phyloP scores from a whole-genome alignment of 1,140 invertebrate species.

The Leucophenga varia region DNA sequence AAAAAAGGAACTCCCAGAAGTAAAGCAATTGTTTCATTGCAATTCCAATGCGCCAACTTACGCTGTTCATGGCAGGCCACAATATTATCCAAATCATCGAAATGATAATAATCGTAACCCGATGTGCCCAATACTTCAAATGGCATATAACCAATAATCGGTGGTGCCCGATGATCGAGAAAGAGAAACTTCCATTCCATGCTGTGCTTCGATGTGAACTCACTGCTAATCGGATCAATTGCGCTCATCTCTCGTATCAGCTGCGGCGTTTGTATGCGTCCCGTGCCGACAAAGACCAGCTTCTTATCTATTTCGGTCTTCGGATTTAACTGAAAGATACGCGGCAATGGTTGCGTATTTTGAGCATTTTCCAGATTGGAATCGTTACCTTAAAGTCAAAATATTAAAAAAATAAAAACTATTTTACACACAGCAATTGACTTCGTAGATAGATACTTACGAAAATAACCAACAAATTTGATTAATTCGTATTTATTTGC shows the following conservation, averaged over 20 bases:
- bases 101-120: conserved; percentile 94
- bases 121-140: conserved; percentile 95
- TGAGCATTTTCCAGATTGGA: conserved; percentile 57
- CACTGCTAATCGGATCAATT: conserved; percentile 75
- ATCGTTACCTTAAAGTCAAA: conserved; percentile 62
- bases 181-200: conserved; percentile 96
- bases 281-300: conserved; percentile 76
- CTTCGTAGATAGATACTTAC: conserved; percentile 72
- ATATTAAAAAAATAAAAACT: too few relatives aligned
- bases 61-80: conserved; percentile 83
- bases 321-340: conserved; percentile 39
- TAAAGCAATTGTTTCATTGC: background rate
- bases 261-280: conserved; percentile 78
- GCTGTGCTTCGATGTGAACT: conserved; percentile 91
- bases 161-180: conserved; percentile 88
- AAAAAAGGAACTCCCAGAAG: conserved; percentile 8
- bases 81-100: conserved; percentile 89
- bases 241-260: conserved; percentile 83
- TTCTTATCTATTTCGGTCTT: conserved; percentile 35
- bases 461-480: conserved; percentile 79
- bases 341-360: conserved; percentile 29
- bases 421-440: too few relatives aligned
- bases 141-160: conserved; percentile 91
- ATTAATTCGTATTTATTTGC: conserved; percentile 71
- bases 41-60: conserved; percentile 57